A percentile compares a stretch with the other conserved stretches of the same genome.
These are phyloP conservation scores for Spilogale gracilis DNA, from an alignment of 2,113 vertebrate genomes.

Conservation along the genomic window DNA sequence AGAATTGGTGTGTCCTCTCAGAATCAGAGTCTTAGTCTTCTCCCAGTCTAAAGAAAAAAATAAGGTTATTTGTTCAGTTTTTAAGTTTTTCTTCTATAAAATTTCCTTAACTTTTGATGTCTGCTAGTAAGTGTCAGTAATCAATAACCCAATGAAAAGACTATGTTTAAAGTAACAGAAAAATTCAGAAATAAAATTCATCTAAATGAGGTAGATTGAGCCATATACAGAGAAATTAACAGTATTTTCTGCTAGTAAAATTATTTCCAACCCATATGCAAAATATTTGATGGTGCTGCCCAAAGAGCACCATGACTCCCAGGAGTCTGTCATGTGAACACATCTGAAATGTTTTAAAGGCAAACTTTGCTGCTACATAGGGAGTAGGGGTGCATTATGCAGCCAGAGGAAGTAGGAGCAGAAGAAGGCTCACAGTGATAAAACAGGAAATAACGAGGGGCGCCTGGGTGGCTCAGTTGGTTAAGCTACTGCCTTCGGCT, in stretches of 20 bases:
- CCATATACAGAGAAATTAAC: background rate
- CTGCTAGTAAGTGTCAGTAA: background rate
- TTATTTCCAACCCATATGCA: background rate
- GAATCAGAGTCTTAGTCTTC: background rate
- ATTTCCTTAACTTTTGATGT: constrained; percentile 6
- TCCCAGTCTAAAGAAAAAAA: background rate
- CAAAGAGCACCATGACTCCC: background rate
- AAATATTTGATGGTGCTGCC: background rate
- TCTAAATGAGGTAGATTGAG: background rate
- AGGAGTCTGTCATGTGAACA: background rate
- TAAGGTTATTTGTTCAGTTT: background rate
- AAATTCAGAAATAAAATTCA: constrained; percentile 2
- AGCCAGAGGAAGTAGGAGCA: background rate
- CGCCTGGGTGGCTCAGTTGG: no score
- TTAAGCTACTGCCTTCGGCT: no score
- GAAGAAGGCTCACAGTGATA: background rate
- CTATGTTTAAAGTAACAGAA: constrained; percentile 40
- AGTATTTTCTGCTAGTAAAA: constrained; percentile 23
- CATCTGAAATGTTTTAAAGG: background rate
- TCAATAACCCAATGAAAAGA: constrained; percentile 11
- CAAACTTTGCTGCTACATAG: background rate
- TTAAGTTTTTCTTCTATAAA: constrained; percentile 21
- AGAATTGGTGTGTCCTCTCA: background rate
- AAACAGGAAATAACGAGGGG: background rate
- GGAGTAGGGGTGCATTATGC: background rate